Evolutionary conservation across 2,888 invertebrate species (phyloP), one percentile per base, ranked within the genome.

Genomic region (Drosophila nr. medialis): DNA sequence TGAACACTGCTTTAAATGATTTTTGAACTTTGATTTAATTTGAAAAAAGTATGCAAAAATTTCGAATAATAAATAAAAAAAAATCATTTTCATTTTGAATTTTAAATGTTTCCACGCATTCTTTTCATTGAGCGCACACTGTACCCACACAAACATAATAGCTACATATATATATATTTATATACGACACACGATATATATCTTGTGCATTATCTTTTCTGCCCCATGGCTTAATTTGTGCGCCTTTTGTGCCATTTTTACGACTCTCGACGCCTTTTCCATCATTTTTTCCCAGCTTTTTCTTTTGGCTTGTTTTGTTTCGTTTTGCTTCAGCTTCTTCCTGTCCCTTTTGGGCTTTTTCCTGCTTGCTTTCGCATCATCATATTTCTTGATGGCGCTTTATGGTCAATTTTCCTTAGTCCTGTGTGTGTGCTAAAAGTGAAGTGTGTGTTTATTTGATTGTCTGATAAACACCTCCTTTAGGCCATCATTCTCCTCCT

Each of bases 371-470:
- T 53, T 59, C 55, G 50, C 66, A 49, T 77, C 68, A 62, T 76
- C 81, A 79, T 78, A 73, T 73, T 80, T 76, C 69, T 68, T 53
- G 58, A 62, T 64, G 61, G 49, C 75, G 67, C 75, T 77, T 77
- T 77, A 77, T 77, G 64, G 80, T 72, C 68, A 64, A 63, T 72
- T 80, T 69, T 56, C 27, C 27, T 49, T 8, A 10, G 49, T 49
- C 49, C 49, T 38, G 38, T 27, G 11, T 54, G 61, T 61, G 71
- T 72, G 70, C 61, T 66, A 67, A 72, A 54, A 50, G 53, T 73
- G 76, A 82, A 90, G 81, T 80, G 90, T 77, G 87, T 89, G 90
- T 89, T 90, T 89, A 89, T 86, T 89, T 89, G 90, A 90, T 87
- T 89, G 90, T 72, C 86, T 81, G 87, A 87, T 86, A 84, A 90